Evolutionary conservation across 92 coral and sea anemone genomes (phyloP).

Genomic region (Umimayanthus chanpuru): DNA sequence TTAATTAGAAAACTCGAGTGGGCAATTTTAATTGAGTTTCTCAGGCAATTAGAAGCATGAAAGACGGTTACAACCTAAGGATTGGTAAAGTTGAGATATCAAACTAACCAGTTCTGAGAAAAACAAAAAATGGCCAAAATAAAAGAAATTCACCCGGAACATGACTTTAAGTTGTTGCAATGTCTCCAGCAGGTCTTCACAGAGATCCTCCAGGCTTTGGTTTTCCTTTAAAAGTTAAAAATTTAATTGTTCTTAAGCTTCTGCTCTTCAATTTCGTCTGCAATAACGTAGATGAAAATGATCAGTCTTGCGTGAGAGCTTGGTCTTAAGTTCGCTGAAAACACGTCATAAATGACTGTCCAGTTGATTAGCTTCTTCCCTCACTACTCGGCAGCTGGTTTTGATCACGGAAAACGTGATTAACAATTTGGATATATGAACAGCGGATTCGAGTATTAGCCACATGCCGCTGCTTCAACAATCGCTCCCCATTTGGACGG

Average conservation of each 20-base stretch:
- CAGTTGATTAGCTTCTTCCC: constrained; percentile 27
- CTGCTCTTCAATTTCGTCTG: constrained; percentile 37
- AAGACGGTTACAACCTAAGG: no score
- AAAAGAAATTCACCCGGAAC: no score
- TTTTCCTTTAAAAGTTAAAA: constrained; percentile 31
- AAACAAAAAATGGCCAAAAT: no score
- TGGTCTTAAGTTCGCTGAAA: constrained; percentile 41
- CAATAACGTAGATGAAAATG: constrained; percentile 28
- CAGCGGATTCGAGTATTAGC: constrained; percentile 27
- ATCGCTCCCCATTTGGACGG: constrained; percentile 44
- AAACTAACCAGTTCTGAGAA: no score
- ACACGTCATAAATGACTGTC: constrained; percentile 42
- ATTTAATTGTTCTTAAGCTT: constrained; percentile 30
- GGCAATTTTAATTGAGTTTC: no score
- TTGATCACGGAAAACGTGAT: constrained; percentile 32
- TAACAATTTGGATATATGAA: constrained; percentile 45
- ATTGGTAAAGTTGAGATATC: no score
- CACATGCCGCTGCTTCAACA: constrained; percentile 40
- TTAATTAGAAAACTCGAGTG: no score
- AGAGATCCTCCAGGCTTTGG: constrained; percentile 14
- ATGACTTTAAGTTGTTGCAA: not conserved
- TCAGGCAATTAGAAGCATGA: no score
- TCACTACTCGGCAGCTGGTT: constrained; percentile 41
- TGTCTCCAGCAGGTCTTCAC: constrained; percentile 27
- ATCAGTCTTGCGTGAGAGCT: constrained; percentile 38